Evolutionary conservation across 2,888 invertebrate genomes (phyloP), one percentile per base, ranked within the genome.

Genomic region (Diaphora mendica): DNA sequence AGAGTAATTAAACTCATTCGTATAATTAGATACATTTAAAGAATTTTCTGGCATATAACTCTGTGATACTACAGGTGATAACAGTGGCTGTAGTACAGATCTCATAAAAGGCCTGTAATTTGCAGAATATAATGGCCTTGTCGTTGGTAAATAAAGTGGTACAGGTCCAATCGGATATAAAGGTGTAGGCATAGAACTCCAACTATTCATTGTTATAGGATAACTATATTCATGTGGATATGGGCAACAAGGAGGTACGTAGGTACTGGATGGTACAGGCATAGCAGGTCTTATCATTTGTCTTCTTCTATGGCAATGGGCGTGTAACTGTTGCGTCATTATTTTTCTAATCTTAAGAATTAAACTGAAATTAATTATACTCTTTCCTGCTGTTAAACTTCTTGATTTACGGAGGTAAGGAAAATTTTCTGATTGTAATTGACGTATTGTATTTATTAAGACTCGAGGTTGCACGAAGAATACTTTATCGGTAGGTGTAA

Each of bases 11-110:
- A 65, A 71, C 26, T 77, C 76, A 64, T 66, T 73, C 48, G 42
- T 8, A 33, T 71, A 72, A 71, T 67, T 72, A 33, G 65, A 48
- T 55, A 67, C 5, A 68, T 71, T 66, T 42, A 62, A 30, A 13
- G 39, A 4, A 64, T 69, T n/a, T 35, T 75, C 67, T n/a, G 69
- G 72, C 1, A 72, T 35, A 66, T 65, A 69, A 51, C 68, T 51
- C 74, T 65, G 76, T 66, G 77, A 35, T 11, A 82, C 48, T 33
- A 79, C 59, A 68, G 81, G 72, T 35, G 78, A 33, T 35, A 77
- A 26, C n/a, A 79, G 23, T 26, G 82, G 78, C n/a, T 77, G 80
- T 1, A 71, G 35, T 3, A 77, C 35, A 23, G 71, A 20, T 0
- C 68, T 74, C 69, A 69, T 13, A n/a, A 77, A 67, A 39, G 83